These are phyloP conservation scores for Nebria brevicollis DNA, from an alignment of 2,888 invertebrate genomes.

Conservation along the genomic window DNA sequence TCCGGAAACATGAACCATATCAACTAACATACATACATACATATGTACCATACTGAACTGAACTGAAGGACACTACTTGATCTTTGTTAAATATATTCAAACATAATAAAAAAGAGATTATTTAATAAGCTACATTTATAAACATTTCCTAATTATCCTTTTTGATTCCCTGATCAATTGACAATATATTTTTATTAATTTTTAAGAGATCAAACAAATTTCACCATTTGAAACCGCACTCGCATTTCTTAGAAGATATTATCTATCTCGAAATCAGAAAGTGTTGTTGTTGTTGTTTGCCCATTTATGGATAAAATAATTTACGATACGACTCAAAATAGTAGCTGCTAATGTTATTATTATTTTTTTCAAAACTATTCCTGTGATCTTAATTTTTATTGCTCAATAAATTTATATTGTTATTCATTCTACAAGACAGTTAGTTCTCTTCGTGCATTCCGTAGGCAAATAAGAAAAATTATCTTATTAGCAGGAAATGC, in stretches of 20 bases:
- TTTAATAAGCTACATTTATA: too few relatives aligned
- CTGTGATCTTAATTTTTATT: not conserved
- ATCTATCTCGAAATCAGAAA: not conserved
- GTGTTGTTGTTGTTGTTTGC: not conserved
- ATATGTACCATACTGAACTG: too few relatives aligned
- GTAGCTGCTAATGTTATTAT: not conserved
- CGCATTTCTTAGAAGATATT: not conserved
- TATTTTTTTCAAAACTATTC: not conserved
- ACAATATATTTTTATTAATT: too few relatives aligned
- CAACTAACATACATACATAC: too few relatives aligned
- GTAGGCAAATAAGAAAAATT: too few relatives aligned
- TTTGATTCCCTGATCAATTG: too few relatives aligned
- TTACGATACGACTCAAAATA: not conserved
- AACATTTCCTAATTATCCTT: too few relatives aligned
- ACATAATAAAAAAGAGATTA: too few relatives aligned
- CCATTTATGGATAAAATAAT: not conserved
- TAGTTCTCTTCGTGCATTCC: not conserved
- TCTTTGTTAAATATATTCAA: too few relatives aligned
- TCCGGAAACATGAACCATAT: too few relatives aligned
- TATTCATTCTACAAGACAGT: not conserved
- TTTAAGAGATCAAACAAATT: not conserved
- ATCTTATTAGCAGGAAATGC: too few relatives aligned
- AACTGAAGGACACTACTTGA: too few relatives aligned
- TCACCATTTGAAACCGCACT: not conserved
- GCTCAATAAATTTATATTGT: not conserved